These are phyloP conservation scores for Dasysyrphus albostriatus DNA, from an alignment of 2,888 invertebrate genomes.

Conservation along the genomic window DNA sequence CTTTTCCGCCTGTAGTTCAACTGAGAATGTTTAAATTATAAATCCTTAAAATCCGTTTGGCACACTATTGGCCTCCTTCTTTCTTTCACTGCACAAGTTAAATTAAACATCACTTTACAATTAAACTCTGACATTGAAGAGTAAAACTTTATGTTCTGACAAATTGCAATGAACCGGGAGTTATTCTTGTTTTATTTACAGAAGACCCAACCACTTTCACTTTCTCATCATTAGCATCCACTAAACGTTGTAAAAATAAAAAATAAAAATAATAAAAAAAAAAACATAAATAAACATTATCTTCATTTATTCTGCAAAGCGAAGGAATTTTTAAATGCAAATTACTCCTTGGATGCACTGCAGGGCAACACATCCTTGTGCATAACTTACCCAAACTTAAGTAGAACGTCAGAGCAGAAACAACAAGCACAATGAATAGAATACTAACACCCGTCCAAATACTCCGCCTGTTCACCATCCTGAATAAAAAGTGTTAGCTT, in stretches of 20 bases:
- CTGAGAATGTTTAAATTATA: background rate
- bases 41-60: slow-evolving; percentile 3
- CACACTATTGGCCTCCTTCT: background rate
- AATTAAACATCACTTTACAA: slow-evolving; percentile 55
- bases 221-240: slow-evolving; percentile 59
- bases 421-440: slow-evolving; percentile 79
- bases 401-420: slow-evolving; percentile 82
- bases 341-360: slow-evolving; percentile 32
- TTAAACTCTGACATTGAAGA: slow-evolving; percentile 51
- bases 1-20: background rate
- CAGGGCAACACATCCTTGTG: slow-evolving; percentile 33
- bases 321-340: slow-evolving; percentile 36
- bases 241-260: slow-evolving; percentile 23
- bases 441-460: slow-evolving; percentile 82
- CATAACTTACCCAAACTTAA: slow-evolving; percentile 82
- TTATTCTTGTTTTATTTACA: slow-evolving; percentile 38
- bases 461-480: slow-evolving; percentile 82
- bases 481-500: slow-evolving; percentile 57
- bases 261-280: background rate
- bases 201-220: slow-evolving; percentile 56
- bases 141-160: slow-evolving; percentile 70
- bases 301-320: slow-evolving; percentile 28
- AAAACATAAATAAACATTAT: slow-evolving; percentile 30
- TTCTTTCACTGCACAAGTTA: slow-evolving; percentile 13
- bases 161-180: slow-evolving; percentile 60